These are phyloP conservation scores for Lepidurus packardi DNA, from an alignment of 1,140 invertebrate species.

Conservation along the genomic window DNA sequence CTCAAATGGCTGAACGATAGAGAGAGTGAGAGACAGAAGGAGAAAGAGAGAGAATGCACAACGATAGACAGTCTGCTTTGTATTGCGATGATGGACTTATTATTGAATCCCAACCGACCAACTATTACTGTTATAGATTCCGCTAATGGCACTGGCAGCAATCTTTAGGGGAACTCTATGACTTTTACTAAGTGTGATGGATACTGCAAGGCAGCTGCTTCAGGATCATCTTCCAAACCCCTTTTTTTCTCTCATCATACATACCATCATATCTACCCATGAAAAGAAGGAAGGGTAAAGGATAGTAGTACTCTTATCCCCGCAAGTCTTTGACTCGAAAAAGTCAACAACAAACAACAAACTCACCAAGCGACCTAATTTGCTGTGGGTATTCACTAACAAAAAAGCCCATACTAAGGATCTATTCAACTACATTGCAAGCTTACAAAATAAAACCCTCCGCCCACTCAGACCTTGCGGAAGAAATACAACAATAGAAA, in stretches of 20 bases:
- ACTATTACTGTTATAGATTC: background rate
- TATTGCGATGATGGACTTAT: background rate
- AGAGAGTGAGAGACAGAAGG: no score
- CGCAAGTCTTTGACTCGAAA: background rate
- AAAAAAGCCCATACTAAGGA: no score
- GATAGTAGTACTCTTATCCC: background rate
- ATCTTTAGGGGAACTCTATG: background rate
- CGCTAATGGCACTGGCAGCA: background rate
- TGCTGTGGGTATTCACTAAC: background rate
- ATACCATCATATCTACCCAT: no score
- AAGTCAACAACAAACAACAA: slow-evolving; percentile 17
- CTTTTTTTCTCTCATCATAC: background rate
- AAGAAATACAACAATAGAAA: no score
- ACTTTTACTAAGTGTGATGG: slow-evolving; percentile 1
- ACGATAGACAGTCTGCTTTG: background rate
- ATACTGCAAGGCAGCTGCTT: background rate
- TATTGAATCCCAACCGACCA: background rate
- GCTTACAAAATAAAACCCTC: no score
- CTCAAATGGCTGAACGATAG: no score
- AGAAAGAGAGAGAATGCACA: background rate
- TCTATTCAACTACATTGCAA: no score
- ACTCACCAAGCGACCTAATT: background rate
- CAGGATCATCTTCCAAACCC: background rate
- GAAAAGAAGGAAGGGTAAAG: no score
- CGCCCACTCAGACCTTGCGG: no score